A percentile compares a stretch with the other conserved stretches of the same genome.
Conservation (phyloP, 2,888 invertebrate species). For the Dynastes maya region DNA sequence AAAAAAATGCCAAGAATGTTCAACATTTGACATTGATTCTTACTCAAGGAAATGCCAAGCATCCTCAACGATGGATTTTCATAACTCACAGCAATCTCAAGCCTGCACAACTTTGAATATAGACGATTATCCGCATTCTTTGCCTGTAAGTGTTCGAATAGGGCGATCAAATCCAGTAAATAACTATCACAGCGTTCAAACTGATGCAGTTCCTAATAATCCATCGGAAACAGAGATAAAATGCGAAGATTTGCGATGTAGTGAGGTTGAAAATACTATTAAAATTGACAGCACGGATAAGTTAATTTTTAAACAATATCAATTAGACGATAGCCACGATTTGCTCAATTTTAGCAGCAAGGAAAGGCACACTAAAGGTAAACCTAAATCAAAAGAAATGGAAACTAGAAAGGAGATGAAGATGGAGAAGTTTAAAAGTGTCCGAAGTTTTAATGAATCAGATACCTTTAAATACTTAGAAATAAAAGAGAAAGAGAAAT, state of each 20-base stretch:
- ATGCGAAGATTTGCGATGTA: not conserved
- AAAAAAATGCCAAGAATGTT: not conserved
- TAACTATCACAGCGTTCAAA: not conserved
- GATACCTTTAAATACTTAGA: constrained; percentile 33
- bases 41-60: not conserved
- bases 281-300: constrained; percentile 1
- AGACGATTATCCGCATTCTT: not conserved
- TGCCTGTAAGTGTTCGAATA: not conserved
- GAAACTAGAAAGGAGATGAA: not conserved
- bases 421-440: constrained; percentile 35
- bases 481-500: constrained; percentile 15
- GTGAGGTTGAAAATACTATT: not conserved
- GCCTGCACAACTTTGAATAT: not conserved
- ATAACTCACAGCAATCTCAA: not conserved
- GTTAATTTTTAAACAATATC: constrained; percentile 8
- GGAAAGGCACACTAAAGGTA: not conserved
- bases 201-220: not conserved
- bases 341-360: not conserved
- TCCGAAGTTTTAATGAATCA: constrained; percentile 30
- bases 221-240: constrained; percentile 19
- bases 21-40: not conserved
- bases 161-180: not conserved
- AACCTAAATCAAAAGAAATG: not conserved
- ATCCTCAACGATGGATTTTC: not conserved
- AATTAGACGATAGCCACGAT: not conserved